These are phyloP conservation scores for Drosophila monieri DNA, from an alignment of 2,888 invertebrate genomes.

Conservation along the genomic window DNA sequence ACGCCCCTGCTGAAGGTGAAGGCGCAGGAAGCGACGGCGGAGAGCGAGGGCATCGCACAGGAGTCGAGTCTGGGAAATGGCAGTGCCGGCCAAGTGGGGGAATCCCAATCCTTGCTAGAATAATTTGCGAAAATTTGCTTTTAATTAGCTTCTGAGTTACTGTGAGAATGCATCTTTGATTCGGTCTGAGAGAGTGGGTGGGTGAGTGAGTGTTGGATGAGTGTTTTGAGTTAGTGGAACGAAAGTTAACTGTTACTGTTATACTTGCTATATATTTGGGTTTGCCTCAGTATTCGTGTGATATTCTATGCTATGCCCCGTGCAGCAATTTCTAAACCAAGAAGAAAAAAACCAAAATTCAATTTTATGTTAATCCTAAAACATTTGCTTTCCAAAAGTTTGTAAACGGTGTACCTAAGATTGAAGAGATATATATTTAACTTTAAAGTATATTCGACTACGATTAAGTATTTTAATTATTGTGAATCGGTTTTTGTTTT, in stretches of 20 bases:
- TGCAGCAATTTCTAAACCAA: slow-evolving; percentile 31
- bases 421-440: slow-evolving; percentile 31
- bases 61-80: slow-evolving; percentile 57
- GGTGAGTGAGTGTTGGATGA: not conserved
- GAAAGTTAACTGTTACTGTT: slow-evolving; percentile 62
- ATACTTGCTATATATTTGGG: slow-evolving; percentile 62
- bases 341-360: slow-evolving; percentile 18
- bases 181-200: slow-evolving; percentile 7
- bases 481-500: slow-evolving; percentile 57
- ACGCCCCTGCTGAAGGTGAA: slow-evolving; percentile 79
- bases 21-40: slow-evolving; percentile 52
- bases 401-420: slow-evolving; percentile 77
- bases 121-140: slow-evolving; percentile 35
- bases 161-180: slow-evolving; percentile 1
- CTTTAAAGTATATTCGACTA: slow-evolving; percentile 38
- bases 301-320: slow-evolving; percentile 60
- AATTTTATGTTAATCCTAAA: slow-evolving; percentile 49
- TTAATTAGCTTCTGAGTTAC: slow-evolving; percentile 8
- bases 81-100: slow-evolving; percentile 54
- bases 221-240: slow-evolving; percentile 15
- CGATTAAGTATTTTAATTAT: slow-evolving; percentile 59
- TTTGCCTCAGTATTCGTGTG: slow-evolving; percentile 66
- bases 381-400: slow-evolving; percentile 67
- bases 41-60: slow-evolving; percentile 15
- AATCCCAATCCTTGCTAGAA: slow-evolving; percentile 65